A percentile compares a stretch with the other conserved stretches of the same genome.
These are phyloP conservation scores for Melanocharis versteri DNA, from an alignment of 2,113 vertebrate genomes.

Conservation along the genomic window DNA sequence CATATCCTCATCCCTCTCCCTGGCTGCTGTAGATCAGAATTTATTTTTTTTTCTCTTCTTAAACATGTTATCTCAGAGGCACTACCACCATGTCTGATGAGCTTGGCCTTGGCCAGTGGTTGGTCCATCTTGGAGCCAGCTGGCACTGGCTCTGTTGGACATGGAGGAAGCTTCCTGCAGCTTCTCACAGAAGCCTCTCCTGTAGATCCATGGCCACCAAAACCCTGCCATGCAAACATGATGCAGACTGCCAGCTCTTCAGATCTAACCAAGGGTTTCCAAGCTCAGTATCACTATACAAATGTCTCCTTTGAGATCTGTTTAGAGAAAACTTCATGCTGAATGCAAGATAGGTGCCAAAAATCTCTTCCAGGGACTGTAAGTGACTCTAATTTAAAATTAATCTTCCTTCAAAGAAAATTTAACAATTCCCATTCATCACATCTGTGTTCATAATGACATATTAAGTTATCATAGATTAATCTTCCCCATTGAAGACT, in stretches of 20 bases:
- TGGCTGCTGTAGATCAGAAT: background rate
- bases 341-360: background rate
- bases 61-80: background rate
- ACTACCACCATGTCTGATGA: background rate
- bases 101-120: accelerated
- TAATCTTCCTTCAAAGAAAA: background rate
- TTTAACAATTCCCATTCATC: background rate
- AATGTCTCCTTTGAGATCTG: background rate
- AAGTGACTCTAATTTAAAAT: background rate
- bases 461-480: background rate
- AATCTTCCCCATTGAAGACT: background rate
- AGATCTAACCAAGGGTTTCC: background rate
- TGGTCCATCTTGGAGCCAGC: accelerated
- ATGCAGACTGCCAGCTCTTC: background rate
- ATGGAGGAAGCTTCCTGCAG: background rate
- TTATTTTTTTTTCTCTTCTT: background rate
- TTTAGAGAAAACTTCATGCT: background rate
- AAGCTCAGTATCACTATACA: background rate
- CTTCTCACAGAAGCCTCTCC: background rate
- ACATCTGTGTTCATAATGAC: background rate
- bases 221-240: background rate
- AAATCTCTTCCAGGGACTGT: background rate
- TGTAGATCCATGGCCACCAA: background rate
- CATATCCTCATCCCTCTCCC: background rate
- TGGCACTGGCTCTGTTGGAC: background rate